Evolutionary conservation across 1,140 invertebrate genomes (phyloP).

Genomic region (Delia radicum): DNA sequence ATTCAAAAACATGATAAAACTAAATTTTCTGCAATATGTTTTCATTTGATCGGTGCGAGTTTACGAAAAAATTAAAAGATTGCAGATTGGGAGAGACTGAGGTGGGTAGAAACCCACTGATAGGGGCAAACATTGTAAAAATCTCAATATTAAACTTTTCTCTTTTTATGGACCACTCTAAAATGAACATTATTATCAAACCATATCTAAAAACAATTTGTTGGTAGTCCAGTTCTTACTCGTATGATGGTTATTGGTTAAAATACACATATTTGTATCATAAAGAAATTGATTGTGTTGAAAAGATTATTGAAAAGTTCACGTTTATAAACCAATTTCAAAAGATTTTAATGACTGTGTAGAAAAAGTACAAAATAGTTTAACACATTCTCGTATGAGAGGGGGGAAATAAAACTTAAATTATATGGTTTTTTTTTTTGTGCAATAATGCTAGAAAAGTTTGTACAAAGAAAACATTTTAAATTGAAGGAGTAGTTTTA

Average conservation of each 20-base stretch:
- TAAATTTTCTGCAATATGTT: too few relatives aligned
- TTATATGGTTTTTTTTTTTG: too few relatives aligned
- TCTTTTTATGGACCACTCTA: neutral
- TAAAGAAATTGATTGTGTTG: conserved; percentile 15
- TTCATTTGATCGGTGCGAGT: too few relatives aligned
- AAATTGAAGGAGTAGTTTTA: neutral
- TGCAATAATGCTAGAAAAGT: too few relatives aligned
- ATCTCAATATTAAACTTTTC: neutral
- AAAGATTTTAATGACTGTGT: neutral
- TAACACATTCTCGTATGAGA: neutral
- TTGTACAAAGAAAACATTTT: neutral
- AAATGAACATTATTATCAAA: conserved; percentile 1
- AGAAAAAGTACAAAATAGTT: neutral
- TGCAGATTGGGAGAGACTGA: too few relatives aligned
- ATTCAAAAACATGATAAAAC: too few relatives aligned
- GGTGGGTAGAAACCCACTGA: too few relatives aligned
- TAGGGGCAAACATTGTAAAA: too few relatives aligned
- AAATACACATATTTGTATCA: neutral
- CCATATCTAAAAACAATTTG: conserved; percentile 14
- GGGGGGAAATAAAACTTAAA: neutral
- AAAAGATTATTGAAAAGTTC: conserved; percentile 24
- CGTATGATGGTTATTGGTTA: neutral
- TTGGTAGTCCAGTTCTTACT: neutral
- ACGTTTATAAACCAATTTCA: conserved; percentile 21
- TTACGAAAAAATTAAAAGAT: too few relatives aligned